Evolutionary conservation across 2,113 vertebrate genomes (phyloP).

Genomic region (Tetrao urogallus): DNA sequence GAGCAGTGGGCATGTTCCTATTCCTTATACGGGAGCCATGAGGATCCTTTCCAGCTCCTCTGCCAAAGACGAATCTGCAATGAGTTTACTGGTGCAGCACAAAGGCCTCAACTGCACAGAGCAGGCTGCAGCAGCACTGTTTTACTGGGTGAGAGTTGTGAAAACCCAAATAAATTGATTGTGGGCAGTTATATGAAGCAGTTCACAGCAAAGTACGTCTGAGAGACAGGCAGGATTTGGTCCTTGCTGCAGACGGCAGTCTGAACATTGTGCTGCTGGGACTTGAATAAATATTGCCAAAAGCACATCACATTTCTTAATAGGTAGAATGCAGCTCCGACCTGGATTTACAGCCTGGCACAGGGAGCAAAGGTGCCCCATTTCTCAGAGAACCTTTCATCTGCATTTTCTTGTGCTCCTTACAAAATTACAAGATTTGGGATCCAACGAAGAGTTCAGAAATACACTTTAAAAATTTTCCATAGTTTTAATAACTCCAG

Average conservation of each 20-base stretch:
- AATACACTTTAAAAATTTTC: not conserved
- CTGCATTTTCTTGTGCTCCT: not conserved
- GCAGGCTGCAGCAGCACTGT: not conserved
- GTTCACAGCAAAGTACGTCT: not conserved
- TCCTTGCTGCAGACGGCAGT: not conserved
- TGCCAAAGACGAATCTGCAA: not conserved
- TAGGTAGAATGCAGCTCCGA: not conserved
- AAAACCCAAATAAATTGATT: not conserved
- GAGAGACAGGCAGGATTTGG: not conserved
- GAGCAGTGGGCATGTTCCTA: not conserved
- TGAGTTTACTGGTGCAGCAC: not conserved
- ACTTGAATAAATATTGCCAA: not conserved
- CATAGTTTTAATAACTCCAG: not conserved
- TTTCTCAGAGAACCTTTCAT: not conserved
- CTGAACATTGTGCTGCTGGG: rapidly evolving
- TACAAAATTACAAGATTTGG: not conserved
- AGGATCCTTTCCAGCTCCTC: not conserved
- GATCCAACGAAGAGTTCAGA: not conserved
- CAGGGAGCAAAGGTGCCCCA: rapidly evolving
- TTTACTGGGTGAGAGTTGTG: not conserved
- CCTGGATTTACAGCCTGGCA: not conserved
- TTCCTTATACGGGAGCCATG: not conserved
- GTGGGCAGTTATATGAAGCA: not conserved
- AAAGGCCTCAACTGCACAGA: not conserved
- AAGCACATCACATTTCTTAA: not conserved